Evolutionary conservation across 2,113 vertebrate genomes (phyloP).

Genomic region (Datnioides undecimradiatus): DNA sequence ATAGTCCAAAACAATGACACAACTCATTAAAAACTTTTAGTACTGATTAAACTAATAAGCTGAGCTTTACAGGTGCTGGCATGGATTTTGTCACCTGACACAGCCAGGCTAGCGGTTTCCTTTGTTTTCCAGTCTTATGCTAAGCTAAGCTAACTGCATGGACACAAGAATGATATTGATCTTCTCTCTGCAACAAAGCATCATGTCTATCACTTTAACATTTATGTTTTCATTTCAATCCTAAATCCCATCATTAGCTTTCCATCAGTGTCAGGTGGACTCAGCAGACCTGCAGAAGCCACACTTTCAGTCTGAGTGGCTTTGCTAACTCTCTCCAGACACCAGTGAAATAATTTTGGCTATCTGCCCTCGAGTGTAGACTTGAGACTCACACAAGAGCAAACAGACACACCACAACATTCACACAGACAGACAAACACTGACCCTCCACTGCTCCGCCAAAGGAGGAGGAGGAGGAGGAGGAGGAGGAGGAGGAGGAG

Average conservation of each 20-base stretch:
- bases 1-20: background rate
- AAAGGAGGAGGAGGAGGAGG: constrained; percentile 3
- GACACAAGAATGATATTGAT: too few relatives aligned
- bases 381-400: constrained; percentile 46
- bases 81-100: background rate
- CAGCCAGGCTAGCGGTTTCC: background rate
- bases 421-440: constrained; percentile 77
- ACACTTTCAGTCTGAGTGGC: constrained; percentile 32
- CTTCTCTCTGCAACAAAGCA: too few relatives aligned
- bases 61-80: background rate
- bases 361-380: constrained; percentile 44
- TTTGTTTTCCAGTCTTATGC: background rate
- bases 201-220: too few relatives aligned
- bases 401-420: constrained; percentile 58
- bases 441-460: constrained; percentile 57
- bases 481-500: constrained; percentile 8
- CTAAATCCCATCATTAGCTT: too few relatives aligned
- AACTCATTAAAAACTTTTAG: background rate
- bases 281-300: background rate
- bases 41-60: background rate
- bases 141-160: background rate
- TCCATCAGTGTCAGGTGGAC: background rate
- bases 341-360: constrained; percentile 65
- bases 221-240: too few relatives aligned
- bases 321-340: constrained; percentile 48